Conservation (phyloP, 53 echinoderm and acorn worm species). For the Glandiceps talaboti region DNA sequence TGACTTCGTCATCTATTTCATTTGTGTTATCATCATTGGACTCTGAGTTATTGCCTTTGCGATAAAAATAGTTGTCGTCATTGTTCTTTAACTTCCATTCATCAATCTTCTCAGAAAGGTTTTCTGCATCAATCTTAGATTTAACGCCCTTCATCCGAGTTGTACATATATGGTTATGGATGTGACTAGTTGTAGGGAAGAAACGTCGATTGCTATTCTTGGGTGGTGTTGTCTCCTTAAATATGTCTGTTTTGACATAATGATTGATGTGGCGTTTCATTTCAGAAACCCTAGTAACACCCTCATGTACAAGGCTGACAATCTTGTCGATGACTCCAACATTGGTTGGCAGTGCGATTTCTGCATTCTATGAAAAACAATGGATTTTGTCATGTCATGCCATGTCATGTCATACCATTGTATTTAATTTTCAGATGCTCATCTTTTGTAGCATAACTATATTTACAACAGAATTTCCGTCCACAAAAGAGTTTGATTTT, state of each 20-base stretch:
- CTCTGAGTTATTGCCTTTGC: neutral
- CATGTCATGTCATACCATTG: too few species aligned
- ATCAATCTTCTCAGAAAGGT: neutral
- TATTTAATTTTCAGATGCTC: too few species aligned
- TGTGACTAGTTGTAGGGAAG: slow-evolving; percentile 2
- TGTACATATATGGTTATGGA: neutral
- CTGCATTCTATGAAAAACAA: too few species aligned
- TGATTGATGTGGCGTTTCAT: slow-evolving; percentile 7
- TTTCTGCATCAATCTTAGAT: neutral
- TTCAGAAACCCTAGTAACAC: slow-evolving; percentile 11
- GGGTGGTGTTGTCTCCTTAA: slow-evolving; percentile 12
- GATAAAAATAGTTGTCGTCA: neutral
- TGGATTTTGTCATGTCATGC: too few species aligned
- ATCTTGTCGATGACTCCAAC: slow-evolving; percentile 12
- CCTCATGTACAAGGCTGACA: slow-evolving; percentile 3
- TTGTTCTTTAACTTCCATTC: neutral
- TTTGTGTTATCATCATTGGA: too few species aligned
- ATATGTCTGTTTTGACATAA: slow-evolving; percentile 16
- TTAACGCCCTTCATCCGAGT: neutral
- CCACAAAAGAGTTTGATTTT: too few species aligned
- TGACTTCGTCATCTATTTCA: neutral
- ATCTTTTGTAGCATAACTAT: too few species aligned
- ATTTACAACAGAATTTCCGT: too few species aligned
- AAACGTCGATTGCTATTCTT: slow-evolving; percentile 1
- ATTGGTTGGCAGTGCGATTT: too few species aligned